A percentile compares a stretch with the other conserved stretches of the same genome.
phyloP scores from a whole-genome alignment of 2,888 invertebrate species.

The Apeira syringaria region DNA sequence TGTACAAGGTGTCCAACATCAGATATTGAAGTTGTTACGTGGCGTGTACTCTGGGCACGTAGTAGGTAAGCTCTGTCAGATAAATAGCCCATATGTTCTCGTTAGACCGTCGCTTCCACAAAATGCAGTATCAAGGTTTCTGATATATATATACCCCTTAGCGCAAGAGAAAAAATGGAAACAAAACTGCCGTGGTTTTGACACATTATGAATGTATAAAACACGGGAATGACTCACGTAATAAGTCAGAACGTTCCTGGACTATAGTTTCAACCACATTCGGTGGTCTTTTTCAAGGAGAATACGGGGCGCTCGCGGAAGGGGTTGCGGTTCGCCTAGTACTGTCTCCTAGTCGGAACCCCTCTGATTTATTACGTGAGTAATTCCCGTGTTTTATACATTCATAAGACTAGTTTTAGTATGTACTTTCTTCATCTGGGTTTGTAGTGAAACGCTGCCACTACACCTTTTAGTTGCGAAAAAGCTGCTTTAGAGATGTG shows the following conservation, averaged over 20 bases:
- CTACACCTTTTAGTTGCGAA: not conserved
- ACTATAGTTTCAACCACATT: no score
- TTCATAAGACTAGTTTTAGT: no score
- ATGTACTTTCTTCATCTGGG: not conserved
- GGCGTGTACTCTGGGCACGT: constrained; percentile 52
- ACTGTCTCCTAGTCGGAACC: no score
- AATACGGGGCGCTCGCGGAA: no score
- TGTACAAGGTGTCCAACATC: constrained; percentile 48
- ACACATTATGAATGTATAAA: no score
- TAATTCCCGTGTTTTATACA: no score
- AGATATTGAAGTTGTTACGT: constrained; percentile 55
- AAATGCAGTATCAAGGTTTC: constrained; percentile 45
- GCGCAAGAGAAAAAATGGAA: constrained; percentile 38
- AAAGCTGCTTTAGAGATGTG: not conserved
- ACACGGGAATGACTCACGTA: no score
- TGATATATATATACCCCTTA: constrained; percentile 33
- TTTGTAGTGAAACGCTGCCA: not conserved
- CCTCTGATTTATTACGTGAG: no score
- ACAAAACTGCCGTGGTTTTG: no score
- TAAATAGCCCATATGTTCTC: constrained; percentile 64
- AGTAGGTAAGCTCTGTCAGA: constrained; percentile 52
- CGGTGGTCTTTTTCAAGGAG: no score
- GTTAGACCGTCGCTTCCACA: constrained; percentile 48
- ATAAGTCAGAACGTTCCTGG: no score
- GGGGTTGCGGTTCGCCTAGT: no score